Evolutionary conservation across 2,888 invertebrate species (phyloP), one percentile per base, ranked within the genome.

Genomic region (Ctenicera cuprea): DNA sequence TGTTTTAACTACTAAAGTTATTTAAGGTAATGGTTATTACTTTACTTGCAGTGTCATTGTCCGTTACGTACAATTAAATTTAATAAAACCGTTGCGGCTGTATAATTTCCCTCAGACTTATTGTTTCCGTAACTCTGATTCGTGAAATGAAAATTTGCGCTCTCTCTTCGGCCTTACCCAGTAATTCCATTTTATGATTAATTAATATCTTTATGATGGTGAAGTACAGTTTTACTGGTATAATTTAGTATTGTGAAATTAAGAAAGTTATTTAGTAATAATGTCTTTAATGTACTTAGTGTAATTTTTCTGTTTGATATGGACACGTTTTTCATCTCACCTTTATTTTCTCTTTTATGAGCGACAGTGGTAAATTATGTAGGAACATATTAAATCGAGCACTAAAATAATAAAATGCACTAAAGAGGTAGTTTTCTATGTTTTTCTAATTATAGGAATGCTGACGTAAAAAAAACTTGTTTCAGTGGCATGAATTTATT

Each of bases 1-100:
- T 16, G 16, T 22, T 22, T 22, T 16, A 50, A 16, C 16, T 57
- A 11, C 30, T 37, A 3, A 57, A 57, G 30, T 30, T 33, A 18
- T 57, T 57, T 57, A 37, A 57, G 33, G 18, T 33, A 50, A 20
- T 50, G 50, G 12, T 18, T 22, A 41, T 41, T 50, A 9, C 16
- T 45, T 18, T 45, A 16, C 45, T 45, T 45, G 26, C 22, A n/a
- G 22, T 14, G 22, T 26, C 52, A 8, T 20, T n/a, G 52, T 22
- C 52, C 52, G 30, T 30, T 30, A 30, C 12, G n/a, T 57, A 37
- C 50, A 57, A 38, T 59, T 59, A 59, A 16, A 8, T 37, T 59
- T 59, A 20, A 38, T 38, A 38, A 59, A 59, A 38, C 37, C 11
- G 30, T 30, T 12, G 50, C 50, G 50, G 45, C 18, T 45, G 45